Percentiles rank a stretch among this genome's conserved stretches.
Conservation (phyloP, 2,797 vertebrate species). For the Sitta carolinensis region DNA sequence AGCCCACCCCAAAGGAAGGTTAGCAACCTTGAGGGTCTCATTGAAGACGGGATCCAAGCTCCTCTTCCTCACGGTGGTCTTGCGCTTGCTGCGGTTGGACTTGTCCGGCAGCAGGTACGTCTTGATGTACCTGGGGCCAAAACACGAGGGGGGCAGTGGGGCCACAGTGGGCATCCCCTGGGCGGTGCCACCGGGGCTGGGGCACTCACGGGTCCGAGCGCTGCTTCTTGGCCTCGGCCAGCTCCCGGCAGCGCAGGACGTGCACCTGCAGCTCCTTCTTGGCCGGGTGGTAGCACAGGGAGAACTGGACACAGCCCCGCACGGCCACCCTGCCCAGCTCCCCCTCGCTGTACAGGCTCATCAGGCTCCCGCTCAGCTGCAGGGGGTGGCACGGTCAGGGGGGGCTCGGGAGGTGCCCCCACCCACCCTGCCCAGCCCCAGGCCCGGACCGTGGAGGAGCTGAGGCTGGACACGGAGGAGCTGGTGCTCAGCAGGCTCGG, state of each 20-base stretch:
- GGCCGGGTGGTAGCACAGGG: constrained; percentile 81
- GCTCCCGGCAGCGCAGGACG: constrained; percentile 86
- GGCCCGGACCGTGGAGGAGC: constrained; percentile 75
- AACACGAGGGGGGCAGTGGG: fast-evolving
- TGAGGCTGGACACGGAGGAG: constrained; percentile 85
- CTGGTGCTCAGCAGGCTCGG: constrained; percentile 70
- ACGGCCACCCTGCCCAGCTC: constrained; percentile 86
- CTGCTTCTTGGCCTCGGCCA: constrained; percentile 85
- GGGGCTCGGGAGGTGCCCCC: neutral
- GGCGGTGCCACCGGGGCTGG: fast-evolving
- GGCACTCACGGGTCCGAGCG: constrained; percentile 90
- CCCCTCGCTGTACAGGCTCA: constrained; percentile 89
- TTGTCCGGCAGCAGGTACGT: constrained; percentile 93
- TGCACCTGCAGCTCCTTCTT: constrained; percentile 84
- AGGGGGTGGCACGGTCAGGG: fast-evolving
- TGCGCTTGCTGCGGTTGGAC: constrained; percentile 89
- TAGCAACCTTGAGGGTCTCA: constrained; percentile 87
- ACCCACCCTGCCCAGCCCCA: fast-evolving
- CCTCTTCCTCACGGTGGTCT: constrained; percentile 89
- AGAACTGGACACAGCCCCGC: constrained; percentile 86
- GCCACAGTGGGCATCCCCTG: fast-evolving
- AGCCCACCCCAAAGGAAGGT: neutral
- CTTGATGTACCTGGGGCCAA: constrained; percentile 88
- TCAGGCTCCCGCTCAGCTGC: constrained; percentile 90
- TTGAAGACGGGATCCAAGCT: constrained; percentile 91